These are phyloP conservation scores for Exephanes ischioxanthus DNA, from an alignment of 2,888 invertebrate genomes.

Conservation along the genomic window DNA sequence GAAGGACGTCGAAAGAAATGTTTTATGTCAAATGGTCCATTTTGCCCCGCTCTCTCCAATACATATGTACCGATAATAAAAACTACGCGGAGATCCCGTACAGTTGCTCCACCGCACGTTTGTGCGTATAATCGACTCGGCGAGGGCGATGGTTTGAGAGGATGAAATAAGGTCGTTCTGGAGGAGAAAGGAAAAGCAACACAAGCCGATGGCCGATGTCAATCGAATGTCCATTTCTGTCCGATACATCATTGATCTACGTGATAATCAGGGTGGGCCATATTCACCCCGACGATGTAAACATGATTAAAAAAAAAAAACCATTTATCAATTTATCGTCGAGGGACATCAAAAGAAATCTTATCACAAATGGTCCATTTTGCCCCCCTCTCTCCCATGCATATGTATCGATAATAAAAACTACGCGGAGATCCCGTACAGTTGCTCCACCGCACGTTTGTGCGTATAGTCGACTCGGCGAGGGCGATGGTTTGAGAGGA, in stretches of 20 bases:
- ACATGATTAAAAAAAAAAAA: too few relatives aligned
- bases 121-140: conserved; percentile 39
- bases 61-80: neutral
- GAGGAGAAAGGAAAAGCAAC: conserved; percentile 3
- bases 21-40: too few relatives aligned
- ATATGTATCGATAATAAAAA: neutral
- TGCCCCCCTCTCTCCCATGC: too few relatives aligned
- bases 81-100: neutral
- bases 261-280: too few relatives aligned
- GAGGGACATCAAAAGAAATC: too few relatives aligned
- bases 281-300: too few relatives aligned
- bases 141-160: conserved; percentile 1
- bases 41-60: too few relatives aligned
- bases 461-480: conserved; percentile 42
- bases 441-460: neutral
- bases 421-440: neutral
- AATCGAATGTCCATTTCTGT: too few relatives aligned
- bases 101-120: neutral
- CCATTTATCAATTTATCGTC: too few relatives aligned
- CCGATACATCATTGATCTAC: too few relatives aligned
- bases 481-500: conserved; percentile 10
- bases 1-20: too few relatives aligned
- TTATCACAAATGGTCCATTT: too few relatives aligned
- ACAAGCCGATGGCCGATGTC: conserved; percentile 7
- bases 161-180: conserved; percentile 26